Base-by-base conservation (phyloP, 2,797 vertebrate genomes). In the Triplophysa yarkandensis region DNA sequence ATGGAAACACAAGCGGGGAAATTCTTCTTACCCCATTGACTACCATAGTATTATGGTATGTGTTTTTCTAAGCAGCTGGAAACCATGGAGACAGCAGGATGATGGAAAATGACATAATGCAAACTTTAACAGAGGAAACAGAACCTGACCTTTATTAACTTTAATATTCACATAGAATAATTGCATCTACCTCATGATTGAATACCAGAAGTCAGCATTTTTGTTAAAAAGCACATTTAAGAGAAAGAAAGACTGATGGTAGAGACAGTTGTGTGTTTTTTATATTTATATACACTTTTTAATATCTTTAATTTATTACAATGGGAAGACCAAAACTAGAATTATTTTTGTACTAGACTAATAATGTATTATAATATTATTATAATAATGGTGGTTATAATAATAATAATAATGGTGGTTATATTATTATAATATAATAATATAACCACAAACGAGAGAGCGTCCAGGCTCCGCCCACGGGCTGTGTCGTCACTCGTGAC, bases 401-500 rank as follows among this genome's bases (percentile, higher is more conserved):
- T 8, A 32, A 52, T 14, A 25, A 19, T 25, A 52, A n/a, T 16
- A 28, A 57, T 10, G n/a, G n/a, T n/a, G n/a, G n/a, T n/a, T n/a
- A n/a, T n/a, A n/a, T n/a, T n/a, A n/a, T n/a, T n/a, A n/a, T n/a
- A n/a, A n/a, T n/a, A n/a, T 8, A 32, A 52, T 14, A 25, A 19
- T 25, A 52, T 16, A 23, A 28, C 30, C 5, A 7, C 8, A 46
- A 19, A 7, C 17, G 17, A 44, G 43, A 6, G 6, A 17, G 27
- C 28, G 17, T 4, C 28, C n/a, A 16, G 54, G 1, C 23, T 13
- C 64, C 52, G 11, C 64, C 73, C 73, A 17, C 27, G 13, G n/a
- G 27, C 21, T 27, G 36, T 16, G 23, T 77, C 50, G 68, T 77
- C 75, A 77, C 58, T 23, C 2, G 50, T 70, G 68, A 71, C 61